phyloP scores from a whole-genome alignment of 2,888 invertebrate genomes.

The Flexamia atlantica region DNA sequence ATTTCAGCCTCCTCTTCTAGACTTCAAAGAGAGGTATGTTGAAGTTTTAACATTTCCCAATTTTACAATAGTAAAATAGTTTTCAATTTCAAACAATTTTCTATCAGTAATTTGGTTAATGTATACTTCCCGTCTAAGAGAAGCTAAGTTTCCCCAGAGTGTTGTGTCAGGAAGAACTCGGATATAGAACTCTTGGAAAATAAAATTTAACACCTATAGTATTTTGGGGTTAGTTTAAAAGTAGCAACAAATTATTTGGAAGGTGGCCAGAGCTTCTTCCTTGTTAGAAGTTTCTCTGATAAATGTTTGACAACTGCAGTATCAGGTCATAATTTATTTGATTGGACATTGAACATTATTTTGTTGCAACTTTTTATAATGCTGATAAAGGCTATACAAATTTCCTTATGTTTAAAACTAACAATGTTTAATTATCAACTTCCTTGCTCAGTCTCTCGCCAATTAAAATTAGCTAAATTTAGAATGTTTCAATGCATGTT shows the following conservation, averaged over 20 bases:
- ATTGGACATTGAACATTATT: background rate
- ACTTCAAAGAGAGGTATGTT: conserved; percentile 83
- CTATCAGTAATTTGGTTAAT: no score
- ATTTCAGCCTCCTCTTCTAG: conserved; percentile 83
- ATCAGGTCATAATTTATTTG: background rate
- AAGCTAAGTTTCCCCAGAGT: no score
- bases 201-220: background rate
- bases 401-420: no score
- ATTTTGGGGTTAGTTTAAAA: conserved; percentile 27
- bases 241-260: conserved; percentile 27
- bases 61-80: no score
- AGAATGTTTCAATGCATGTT: no score
- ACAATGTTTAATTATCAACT: no score
- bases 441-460: no score
- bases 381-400: no score
- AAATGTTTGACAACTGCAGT: conserved; percentile 26
- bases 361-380: background rate
- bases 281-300: conserved; percentile 25
- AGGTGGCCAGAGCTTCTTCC: background rate
- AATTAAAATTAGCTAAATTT: no score
- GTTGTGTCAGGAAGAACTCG: no score
- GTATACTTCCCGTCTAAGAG: no score
- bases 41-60: conserved; percentile 59
- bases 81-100: no score
- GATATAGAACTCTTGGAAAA: conserved; percentile 74